Conservation (phyloP, 2,113 vertebrate species). For the Epinephelus lanceolatus region DNA sequence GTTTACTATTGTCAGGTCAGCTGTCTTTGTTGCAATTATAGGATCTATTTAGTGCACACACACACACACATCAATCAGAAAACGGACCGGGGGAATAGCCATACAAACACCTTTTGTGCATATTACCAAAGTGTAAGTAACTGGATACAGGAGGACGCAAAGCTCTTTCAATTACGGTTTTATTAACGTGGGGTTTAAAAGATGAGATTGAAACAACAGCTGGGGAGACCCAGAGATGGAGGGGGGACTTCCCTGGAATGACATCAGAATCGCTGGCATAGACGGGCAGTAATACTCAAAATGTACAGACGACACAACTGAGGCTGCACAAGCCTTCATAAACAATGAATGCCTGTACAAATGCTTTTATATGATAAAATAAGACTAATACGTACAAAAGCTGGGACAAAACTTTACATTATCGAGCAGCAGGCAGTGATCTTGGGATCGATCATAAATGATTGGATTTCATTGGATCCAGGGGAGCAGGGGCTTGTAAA, state of each 20-base stretch:
- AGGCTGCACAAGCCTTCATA: slow-evolving; percentile 13
- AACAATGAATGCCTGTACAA: background rate
- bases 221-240: slow-evolving; percentile 63
- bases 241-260: slow-evolving; percentile 76
- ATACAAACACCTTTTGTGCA: slow-evolving; percentile 60
- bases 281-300: slow-evolving; percentile 59
- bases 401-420: slow-evolving; percentile 24
- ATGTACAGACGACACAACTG: background rate
- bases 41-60: slow-evolving; percentile 52
- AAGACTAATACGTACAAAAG: background rate
- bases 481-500: slow-evolving; percentile 51
- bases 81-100: slow-evolving; percentile 47
- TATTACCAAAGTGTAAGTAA: slow-evolving; percentile 77
- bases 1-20: slow-evolving; percentile 59
- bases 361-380: background rate
- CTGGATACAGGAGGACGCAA: slow-evolving; percentile 73
- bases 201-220: slow-evolving; percentile 78
- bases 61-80: slow-evolving; percentile 56
- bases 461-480: slow-evolving; percentile 47
- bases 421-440: slow-evolving; percentile 13
- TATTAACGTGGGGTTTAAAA: slow-evolving; percentile 79
- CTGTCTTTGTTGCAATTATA: slow-evolving; percentile 68
- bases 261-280: slow-evolving; percentile 71
- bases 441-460: slow-evolving; percentile 39
- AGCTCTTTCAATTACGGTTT: slow-evolving; percentile 80